Percentiles rank a stretch among this genome's conserved stretches.
Conservation (phyloP, 2,113 vertebrate species). For the Saguinus imperator region DNA sequence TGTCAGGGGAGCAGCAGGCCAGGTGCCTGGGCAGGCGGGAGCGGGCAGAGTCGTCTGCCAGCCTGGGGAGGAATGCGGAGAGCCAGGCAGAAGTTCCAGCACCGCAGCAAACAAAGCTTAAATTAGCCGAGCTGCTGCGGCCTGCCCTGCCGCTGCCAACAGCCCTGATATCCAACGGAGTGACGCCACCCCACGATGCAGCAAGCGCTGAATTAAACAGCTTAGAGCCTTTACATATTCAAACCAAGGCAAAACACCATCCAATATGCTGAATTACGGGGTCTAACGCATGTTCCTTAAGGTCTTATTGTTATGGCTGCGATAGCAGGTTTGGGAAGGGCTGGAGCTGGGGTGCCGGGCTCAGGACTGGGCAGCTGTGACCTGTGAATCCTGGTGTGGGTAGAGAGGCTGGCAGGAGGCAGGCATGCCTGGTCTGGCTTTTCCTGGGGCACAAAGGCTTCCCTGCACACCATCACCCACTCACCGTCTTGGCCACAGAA, state of each 20-base stretch:
- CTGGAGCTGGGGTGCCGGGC: neutral
- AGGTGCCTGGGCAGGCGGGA: rapidly evolving
- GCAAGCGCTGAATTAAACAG: conserved; percentile 70
- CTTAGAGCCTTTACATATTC: conserved; percentile 35
- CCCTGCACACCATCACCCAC: neutral
- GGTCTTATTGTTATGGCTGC: neutral
- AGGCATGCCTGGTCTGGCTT: neutral
- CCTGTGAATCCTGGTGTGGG: rapidly evolving
- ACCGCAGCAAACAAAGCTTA: neutral
- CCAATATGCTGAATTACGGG: conserved; percentile 58
- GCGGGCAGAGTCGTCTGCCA: rapidly evolving
- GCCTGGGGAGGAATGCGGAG: rapidly evolving
- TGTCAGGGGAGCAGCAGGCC: neutral
- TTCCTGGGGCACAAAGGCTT: neutral
- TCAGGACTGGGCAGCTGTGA: neutral
- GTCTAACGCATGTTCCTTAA: conserved; percentile 17
- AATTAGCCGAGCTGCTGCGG: neutral
- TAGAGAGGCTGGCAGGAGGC: neutral
- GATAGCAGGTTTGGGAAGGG: conserved; percentile 23
- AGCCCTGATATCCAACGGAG: conserved; percentile 49
- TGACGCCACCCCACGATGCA: neutral
- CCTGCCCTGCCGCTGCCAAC: neutral
- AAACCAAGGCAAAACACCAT: conserved; percentile 34
- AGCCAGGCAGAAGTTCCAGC: neutral
- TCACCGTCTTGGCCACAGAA: neutral